Evolutionary conservation across 2,888 invertebrate species (phyloP).

Genomic region (Drosophila subsilvestris): DNA sequence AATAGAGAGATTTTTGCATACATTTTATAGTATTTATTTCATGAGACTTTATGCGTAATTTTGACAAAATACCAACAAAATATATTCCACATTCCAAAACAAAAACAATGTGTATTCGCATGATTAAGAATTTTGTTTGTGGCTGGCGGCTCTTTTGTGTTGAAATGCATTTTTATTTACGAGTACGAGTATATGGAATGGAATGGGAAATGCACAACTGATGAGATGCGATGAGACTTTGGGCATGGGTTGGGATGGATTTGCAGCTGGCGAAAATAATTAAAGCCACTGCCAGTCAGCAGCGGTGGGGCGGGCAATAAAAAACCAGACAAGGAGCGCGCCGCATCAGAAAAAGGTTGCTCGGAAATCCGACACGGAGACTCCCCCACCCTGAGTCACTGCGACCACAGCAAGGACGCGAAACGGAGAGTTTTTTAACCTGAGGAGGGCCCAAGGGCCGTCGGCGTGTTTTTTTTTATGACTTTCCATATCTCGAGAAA

Average conservation of each 20-base stretch:
- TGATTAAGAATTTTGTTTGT: conserved; percentile 12
- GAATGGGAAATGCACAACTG: not conserved
- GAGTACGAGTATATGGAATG: not conserved
- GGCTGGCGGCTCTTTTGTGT: conserved; percentile 6
- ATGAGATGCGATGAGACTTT: conserved; percentile 1
- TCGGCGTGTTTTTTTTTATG: conserved; percentile 27
- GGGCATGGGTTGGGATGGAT: conserved; percentile 5
- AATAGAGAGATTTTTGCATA: too few relatives aligned
- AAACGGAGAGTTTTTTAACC: conserved; percentile 52
- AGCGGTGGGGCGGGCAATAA: conserved; percentile 5
- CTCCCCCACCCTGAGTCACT: conserved; percentile 21
- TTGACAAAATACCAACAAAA: too few relatives aligned
- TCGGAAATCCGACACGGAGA: not conserved
- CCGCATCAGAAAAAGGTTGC: not conserved
- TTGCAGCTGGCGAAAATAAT: conserved; percentile 40
- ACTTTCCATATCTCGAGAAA: conserved; percentile 51
- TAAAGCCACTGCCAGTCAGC: conserved; percentile 24
- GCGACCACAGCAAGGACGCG: conserved; percentile 34
- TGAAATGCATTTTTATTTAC: conserved; percentile 14
- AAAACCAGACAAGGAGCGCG: conserved; percentile 18
- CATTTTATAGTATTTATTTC: too few relatives aligned
- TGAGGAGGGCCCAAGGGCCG: conserved; percentile 29
- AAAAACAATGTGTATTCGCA: not conserved
- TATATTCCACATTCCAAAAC: not conserved
- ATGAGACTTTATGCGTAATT: too few relatives aligned